Evolutionary conservation across 1,140 invertebrate species (phyloP).

Genomic region (Caligus rogercresseyi): DNA sequence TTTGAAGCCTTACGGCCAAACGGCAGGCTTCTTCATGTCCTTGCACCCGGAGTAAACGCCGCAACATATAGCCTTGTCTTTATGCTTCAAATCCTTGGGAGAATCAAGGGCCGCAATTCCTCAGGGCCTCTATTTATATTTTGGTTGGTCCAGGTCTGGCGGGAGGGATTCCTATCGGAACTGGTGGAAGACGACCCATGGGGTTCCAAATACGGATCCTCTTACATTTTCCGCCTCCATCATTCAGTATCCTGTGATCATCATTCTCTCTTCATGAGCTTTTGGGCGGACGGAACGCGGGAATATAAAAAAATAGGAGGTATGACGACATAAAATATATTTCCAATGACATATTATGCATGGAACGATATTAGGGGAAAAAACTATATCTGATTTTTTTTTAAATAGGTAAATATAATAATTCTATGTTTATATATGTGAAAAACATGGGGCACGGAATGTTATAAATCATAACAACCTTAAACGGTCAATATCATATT

Average conservation of each 20-base stretch:
- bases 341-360: no score
- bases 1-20: not conserved
- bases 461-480: no score
- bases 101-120: not conserved
- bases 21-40: not conserved
- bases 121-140: slow-evolving; percentile 2
- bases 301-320: slow-evolving; percentile 2
- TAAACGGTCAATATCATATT: no score
- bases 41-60: not conserved
- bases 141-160: slow-evolving; percentile 1
- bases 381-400: no score
- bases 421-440: no score
- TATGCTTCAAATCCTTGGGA: not conserved
- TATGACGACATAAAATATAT: not conserved
- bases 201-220: not conserved
- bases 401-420: no score
- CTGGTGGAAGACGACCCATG: not conserved
- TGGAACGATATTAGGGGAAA: no score
- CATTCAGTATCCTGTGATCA: slow-evolving; percentile 6
- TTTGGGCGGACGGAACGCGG: slow-evolving; percentile 1
- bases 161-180: not conserved
- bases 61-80: not conserved
- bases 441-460: no score
- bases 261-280: slow-evolving; percentile 6
- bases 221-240: not conserved